phyloP scores from a whole-genome alignment of 2,888 invertebrate genomes.

The Caenorhabditis japonica region DNA sequence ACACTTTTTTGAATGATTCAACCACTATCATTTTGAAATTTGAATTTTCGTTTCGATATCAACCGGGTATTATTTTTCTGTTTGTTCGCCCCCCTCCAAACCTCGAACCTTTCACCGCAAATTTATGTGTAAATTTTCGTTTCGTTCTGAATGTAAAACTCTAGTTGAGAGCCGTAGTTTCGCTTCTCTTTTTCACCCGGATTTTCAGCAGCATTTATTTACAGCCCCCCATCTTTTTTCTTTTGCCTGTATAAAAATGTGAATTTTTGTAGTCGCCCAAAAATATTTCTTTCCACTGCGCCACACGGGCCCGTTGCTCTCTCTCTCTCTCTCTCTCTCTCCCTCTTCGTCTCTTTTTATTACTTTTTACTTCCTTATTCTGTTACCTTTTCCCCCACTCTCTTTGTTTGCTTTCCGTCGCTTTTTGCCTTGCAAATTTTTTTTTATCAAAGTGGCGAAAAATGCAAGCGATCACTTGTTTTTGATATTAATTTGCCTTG shows the following conservation, averaged over 20 bases:
- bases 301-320: not conserved
- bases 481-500: conserved; percentile 1
- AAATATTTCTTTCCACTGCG: not conserved
- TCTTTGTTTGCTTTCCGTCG: no score
- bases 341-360: not conserved
- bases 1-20: no score
- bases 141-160: conserved; percentile 1
- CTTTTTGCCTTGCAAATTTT: no score
- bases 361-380: not conserved
- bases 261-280: no score
- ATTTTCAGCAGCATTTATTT: conserved; percentile 3
- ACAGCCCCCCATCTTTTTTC: no score
- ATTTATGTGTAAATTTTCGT: conserved; percentile 6
- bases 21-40: no score
- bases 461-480: no score
- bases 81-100: not conserved
- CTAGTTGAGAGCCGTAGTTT: not conserved
- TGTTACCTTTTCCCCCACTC: no score
- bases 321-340: not conserved
- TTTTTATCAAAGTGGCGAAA: not conserved
- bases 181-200: conserved; percentile 3
- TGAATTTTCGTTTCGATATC: no score
- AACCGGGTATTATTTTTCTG: no score
- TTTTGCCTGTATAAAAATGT: conserved; percentile 5
- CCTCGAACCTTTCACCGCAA: conserved; percentile 1